Evolutionary conservation across 2,888 invertebrate species (phyloP), one percentile per base, ranked within the genome.

Genomic region (Drosophila siamana): DNA sequence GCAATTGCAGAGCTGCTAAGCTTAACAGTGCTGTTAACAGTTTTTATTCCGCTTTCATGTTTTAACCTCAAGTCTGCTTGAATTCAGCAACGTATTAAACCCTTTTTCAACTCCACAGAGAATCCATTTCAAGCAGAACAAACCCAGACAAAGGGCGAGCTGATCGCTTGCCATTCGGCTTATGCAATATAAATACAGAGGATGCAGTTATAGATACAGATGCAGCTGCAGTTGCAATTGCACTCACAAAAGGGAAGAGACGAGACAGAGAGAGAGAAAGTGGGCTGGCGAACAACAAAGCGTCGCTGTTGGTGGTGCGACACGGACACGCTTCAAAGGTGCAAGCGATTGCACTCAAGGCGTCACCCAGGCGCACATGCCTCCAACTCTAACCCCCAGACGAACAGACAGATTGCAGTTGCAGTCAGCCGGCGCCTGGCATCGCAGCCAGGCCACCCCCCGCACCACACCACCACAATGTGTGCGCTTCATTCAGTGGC

Each of bases 301-400:
- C 72, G 74, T 56, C 71, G 71, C 71, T 70, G 75, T 77, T 77
- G 83, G 83, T 86, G 84, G 80, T 83, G 78, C 78, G 57, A 73
- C 67, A 83, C 79, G 75, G 84, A 78, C 78, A 86, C 81, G 84
- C 84, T 83, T 86, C 86, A 86, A 84, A 84, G 84, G 84, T 88
- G 84, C 88, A 86, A 80, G 78, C 83, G 86, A 87, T 74, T 88
- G 84, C 88, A 84, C 88, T 84, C 80, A 86, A 86, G 86, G 72
- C 80, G 80, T 78, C 84, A 83, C 62, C 64, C 73, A 74, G 82
- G 70, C 78, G 77, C 74, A 86, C 54, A 63, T 71, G 67, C 62
- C 66, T 22, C 62, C 43, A 44, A 28, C 41, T 60, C 52, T 36
- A 44, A 65, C 33, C 50, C 46, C 55, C 52, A 43, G 40, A 47